Base-by-base conservation (phyloP, 2,797 vertebrate genomes). In the Iguana delicatissima region DNA sequence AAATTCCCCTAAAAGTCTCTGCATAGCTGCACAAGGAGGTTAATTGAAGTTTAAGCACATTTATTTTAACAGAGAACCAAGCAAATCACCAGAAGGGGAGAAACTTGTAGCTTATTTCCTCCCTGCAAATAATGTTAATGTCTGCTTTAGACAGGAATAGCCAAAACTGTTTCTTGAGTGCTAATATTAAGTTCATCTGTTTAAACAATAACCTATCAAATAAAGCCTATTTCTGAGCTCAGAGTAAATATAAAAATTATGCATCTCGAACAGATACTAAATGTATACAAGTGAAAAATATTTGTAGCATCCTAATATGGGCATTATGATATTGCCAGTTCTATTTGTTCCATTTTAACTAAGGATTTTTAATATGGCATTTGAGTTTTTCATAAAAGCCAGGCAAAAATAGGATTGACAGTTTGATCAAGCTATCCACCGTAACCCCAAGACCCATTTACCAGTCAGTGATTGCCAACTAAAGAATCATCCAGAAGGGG, bases 1-100 rank as follows among this genome's bases (percentile, higher is more conserved):
- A 88, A 90, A 89, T 89, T 95, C 86, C 87, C 38, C 42, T 86
- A 93, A 91, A 89, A 92, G 16, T 89, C 12, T 90, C 82, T 91
- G 14, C 35, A 93, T 90, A 95, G 55, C 89, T 93, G 38, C 85
- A 91, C 93, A 80, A 87, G 35, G 22, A 94, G 32, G 38, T 95
- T 94, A 94, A 90, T 92, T 95, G 95, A 92, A 92, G 55, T 80
- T 88, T 84, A 90, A 93, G 18, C 10, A 91, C 4, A 76, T 91
- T 22, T 22, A 42, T 91, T 91, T 89, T 88, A 93, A 85, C 82
- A 64, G 9, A 85, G 0, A 80, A 73, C 69, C 32, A 55, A 92
- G 69, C 2, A 72, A 91, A 77, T 86, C 86, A 84, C 46, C 0
- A 74, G 91, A 69, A 7, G 9, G 59, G 50, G 89, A 81, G 10